A percentile compares a stretch with the other conserved stretches of the same genome.
phyloP scores from a whole-genome alignment of 2,113 vertebrate species.

The Notiomystis cincta region DNA sequence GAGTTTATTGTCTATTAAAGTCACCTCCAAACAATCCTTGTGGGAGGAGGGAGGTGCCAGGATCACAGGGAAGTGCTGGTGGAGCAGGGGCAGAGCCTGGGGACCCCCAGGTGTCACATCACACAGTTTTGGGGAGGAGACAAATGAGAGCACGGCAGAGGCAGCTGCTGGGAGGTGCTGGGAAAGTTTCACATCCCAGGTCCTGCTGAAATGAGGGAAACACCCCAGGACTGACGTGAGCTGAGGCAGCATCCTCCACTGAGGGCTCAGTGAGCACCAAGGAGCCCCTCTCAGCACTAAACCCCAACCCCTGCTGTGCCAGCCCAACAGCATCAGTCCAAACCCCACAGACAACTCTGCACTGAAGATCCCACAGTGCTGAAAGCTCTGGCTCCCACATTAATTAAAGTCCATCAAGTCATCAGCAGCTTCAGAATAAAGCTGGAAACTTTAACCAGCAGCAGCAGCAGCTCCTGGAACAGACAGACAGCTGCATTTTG shows the following conservation, averaged over 20 bases:
- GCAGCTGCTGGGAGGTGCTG: neutral
- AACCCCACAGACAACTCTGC: neutral
- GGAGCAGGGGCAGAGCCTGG: neutral
- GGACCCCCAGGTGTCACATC: too few species aligned
- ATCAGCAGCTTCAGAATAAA: neutral
- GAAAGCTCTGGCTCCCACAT: neutral
- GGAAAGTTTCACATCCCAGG: neutral
- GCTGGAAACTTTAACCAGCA: neutral
- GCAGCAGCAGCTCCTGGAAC: neutral
- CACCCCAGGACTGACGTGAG: rapidly evolving
- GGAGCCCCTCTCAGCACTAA: neutral
- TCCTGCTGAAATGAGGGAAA: neutral
- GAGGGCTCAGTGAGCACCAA: neutral
- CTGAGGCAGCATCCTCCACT: neutral
- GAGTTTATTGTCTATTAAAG: rapidly evolving
- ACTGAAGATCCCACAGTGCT: neutral
- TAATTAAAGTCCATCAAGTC: neutral
- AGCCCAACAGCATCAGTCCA: neutral
- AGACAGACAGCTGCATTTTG: neutral
- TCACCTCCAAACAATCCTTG: rapidly evolving
- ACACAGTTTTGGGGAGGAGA: neutral
- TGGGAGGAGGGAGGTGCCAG: neutral
- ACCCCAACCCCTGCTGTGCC: neutral
- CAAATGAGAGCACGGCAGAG: rapidly evolving
- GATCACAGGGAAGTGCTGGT: neutral